A percentile compares a stretch with the other conserved stretches of the same genome.
These are phyloP conservation scores for Drosophila obscura DNA, from an alignment of 1,140 invertebrate genomes.

Conservation along the genomic window DNA sequence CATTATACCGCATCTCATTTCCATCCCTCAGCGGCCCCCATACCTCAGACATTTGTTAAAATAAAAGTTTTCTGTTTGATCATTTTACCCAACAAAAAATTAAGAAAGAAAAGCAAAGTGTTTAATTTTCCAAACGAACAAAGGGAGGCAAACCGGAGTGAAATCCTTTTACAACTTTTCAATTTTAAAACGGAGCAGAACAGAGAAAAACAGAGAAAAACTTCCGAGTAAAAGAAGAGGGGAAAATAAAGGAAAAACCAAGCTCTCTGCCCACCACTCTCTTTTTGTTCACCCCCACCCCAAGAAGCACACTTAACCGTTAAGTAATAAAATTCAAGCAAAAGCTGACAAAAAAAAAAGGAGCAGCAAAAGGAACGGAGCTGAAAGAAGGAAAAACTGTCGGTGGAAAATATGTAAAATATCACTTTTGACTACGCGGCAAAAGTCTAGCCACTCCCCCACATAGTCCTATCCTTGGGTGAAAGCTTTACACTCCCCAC, in stretches of 20 bases:
- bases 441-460: constrained; percentile 58
- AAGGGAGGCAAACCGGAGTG: constrained; percentile 30
- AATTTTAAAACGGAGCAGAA: constrained; percentile 56
- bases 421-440: constrained; percentile 69
- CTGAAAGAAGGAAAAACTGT: constrained; percentile 29
- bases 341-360: constrained; percentile 66
- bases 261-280: constrained; percentile 7
- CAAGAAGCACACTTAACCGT: constrained; percentile 73
- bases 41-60: constrained; percentile 40
- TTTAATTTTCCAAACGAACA: constrained; percentile 42
- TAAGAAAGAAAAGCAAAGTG: constrained; percentile 20
- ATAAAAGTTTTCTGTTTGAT: constrained; percentile 69
- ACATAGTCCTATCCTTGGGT: constrained; percentile 13
- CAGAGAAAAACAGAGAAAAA: constrained; percentile 40
- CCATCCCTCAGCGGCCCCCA: constrained; percentile 3
- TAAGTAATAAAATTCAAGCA: constrained; percentile 81
- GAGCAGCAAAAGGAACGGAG: constrained; percentile 37
- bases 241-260: constrained; percentile 28
- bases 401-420: constrained; percentile 73
- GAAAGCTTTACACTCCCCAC: constrained; percentile 52
- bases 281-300: neutral
- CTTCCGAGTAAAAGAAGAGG: constrained; percentile 23
- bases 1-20: constrained; percentile 18
- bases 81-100: constrained; percentile 43
- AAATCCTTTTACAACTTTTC: constrained; percentile 73